A percentile compares a stretch with the other conserved stretches of the same genome.
These are phyloP conservation scores for Girardinus metallicus DNA, from an alignment of 2,797 vertebrate species.

Conservation along the genomic window DNA sequence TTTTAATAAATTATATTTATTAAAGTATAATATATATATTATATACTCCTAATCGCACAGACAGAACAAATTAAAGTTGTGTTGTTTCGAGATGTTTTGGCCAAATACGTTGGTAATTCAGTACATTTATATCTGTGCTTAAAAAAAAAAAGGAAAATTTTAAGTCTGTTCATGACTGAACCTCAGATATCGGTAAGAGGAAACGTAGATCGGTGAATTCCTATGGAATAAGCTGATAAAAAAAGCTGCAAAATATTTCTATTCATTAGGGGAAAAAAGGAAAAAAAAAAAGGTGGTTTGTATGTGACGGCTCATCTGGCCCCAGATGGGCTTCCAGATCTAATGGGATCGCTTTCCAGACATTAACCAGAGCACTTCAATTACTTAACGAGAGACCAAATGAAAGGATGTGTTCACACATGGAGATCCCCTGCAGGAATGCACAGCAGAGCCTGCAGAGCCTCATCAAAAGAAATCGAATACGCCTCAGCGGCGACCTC, in stretches of 20 bases:
- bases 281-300: neutral
- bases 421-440: conserved; percentile 55
- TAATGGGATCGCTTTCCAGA: conserved; percentile 40
- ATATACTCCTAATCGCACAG: no score
- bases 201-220: no score
- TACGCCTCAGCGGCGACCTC: conserved; percentile 46
- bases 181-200: no score
- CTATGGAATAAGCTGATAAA: neutral
- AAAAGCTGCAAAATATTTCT: neutral
- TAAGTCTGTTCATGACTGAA: no score
- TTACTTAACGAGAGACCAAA: conserved; percentile 67
- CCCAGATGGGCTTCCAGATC: conserved; percentile 36
- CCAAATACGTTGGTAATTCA: no score
- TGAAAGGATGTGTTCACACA: conserved; percentile 66
- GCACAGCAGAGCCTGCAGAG: conserved; percentile 46
- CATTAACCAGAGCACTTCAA: conserved; percentile 62
- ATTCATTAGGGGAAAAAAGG: neutral
- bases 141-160: no score
- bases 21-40: no score
- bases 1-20: no score
- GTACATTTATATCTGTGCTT: no score
- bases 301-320: conserved; percentile 7
- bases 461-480: conserved; percentile 71
- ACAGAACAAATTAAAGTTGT: no score
- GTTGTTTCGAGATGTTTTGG: no score